Evolutionary conservation across 30 jellyfish, hydroid and myxozoan genomes (phyloP).

Genomic region (Aurelia coerulea): DNA sequence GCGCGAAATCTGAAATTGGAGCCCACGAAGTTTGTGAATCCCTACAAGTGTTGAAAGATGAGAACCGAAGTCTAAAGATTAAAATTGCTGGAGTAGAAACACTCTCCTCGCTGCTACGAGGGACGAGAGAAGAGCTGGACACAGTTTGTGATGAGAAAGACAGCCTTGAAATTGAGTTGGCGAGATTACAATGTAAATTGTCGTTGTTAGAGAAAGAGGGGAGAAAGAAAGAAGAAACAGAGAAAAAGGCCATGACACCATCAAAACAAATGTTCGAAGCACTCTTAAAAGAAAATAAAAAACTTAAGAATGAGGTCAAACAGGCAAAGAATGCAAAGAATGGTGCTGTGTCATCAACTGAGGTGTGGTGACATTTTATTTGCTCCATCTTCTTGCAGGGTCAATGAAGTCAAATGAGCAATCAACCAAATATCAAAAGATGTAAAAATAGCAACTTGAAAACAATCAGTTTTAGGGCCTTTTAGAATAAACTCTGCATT

Average conservation of each 20-base stretch:
- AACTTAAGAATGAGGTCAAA: constrained; percentile 55
- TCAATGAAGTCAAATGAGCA: too few relatives aligned
- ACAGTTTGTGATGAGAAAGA: constrained; percentile 66
- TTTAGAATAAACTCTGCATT: too few relatives aligned
- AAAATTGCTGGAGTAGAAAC: constrained; percentile 78
- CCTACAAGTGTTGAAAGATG: constrained; percentile 42
- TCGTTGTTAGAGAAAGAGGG: constrained; percentile 58
- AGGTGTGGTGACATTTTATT: constrained; percentile 5
- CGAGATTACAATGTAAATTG: constrained; percentile 66
- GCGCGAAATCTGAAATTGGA: neutral
- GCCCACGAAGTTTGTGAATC: too few relatives aligned
- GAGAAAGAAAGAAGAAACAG: neutral
- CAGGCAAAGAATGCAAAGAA: constrained; percentile 24
- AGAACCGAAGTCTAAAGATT: constrained; percentile 70
- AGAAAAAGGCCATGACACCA: constrained; percentile 15
- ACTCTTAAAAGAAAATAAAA: constrained; percentile 52
- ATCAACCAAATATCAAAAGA: too few relatives aligned
- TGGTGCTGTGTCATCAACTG: neutral
- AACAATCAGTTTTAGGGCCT: too few relatives aligned
- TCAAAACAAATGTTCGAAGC: constrained; percentile 50
- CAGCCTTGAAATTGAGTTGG: constrained; percentile 48
- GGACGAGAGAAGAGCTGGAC: constrained; percentile 69
- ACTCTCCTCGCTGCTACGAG: constrained; percentile 62
- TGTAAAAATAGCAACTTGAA: too few relatives aligned
- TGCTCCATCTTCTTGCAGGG: neutral